Evolutionary conservation across 2,113 vertebrate genomes (phyloP), one percentile per base, ranked within the genome.

Genomic region (Hymenochirus boettgeri): DNA sequence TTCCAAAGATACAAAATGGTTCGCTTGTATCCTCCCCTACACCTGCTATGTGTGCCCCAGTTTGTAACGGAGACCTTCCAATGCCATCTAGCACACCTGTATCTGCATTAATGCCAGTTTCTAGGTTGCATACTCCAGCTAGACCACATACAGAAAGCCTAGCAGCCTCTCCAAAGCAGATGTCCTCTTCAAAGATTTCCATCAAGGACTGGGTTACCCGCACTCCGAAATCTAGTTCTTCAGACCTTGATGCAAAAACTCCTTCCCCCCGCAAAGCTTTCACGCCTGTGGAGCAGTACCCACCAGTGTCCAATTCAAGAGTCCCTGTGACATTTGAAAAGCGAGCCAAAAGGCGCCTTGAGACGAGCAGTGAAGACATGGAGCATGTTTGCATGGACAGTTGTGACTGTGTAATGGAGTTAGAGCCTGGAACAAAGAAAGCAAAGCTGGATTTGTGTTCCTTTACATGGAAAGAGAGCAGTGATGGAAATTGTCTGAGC

Each of bases 281-380:
- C n/a, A 84, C 84, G 73, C 89, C 83, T 2, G 81, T 88, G 72
- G 83, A 83, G 17, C 89, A 89, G 74, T 71, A 74, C 26, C 63
- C 73, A 13, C 48, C 63, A 22, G 64, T 66, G 6, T 51, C 73
- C n/a, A 82, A 72, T 70, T 71, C 83, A 0, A 75, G 74, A 21
- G 61, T 31, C 33, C 27, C 59, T 33, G 23, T 57, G 33, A 65
- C 31, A 24, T 54, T 1, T 0, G 90, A 92, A 60, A 86, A 84
- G 6, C 83, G 87, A 52, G 94, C 84, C 27, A 97, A 97, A 74
- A 91, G 96, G 63, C 84, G 92, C 57, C 89, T 98, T 31, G 94
- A 96, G 66, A 89, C 91, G 0, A 81, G 80, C 23, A 65, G 73
- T 50, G 80, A 79, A 1, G 65, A 77, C 0, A 31, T 69, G 0